A percentile compares a stretch with the other conserved stretches of the same genome.
Evolutionary conservation across 2,888 invertebrate genomes (phyloP).

Genomic region (Girardia tigrina): DNA sequence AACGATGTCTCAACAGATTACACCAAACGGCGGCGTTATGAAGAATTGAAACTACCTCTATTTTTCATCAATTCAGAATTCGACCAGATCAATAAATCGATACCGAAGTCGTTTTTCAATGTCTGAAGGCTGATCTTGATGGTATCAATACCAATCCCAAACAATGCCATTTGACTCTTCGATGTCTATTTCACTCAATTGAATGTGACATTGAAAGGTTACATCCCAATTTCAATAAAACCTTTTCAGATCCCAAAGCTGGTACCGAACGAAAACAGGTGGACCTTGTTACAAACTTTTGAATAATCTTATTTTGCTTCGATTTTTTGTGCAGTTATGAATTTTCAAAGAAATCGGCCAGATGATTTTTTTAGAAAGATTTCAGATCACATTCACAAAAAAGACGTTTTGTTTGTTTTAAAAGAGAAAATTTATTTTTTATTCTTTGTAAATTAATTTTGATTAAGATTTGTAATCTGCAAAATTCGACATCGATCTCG

Average conservation of each 20-base stretch:
- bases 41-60: too few species aligned
- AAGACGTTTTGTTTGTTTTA: too few species aligned
- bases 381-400: background rate
- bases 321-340: conserved; percentile 19
- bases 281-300: background rate
- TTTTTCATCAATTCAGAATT: too few species aligned
- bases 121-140: background rate
- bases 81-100: too few species aligned
- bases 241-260: background rate
- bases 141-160: background rate
- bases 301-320: background rate
- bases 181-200: background rate
- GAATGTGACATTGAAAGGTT: background rate
- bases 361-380: conserved; percentile 2
- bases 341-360: background rate
- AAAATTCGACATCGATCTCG: too few species aligned
- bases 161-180: background rate
- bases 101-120: background rate
- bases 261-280: too few species aligned
- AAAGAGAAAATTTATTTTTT: too few species aligned
- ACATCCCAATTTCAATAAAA: background rate
- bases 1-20: too few species aligned
- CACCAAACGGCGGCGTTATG: too few species aligned
- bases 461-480: too few species aligned
- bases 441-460: too few species aligned